Base-by-base conservation (phyloP, 2,888 invertebrate species). In the Lordiphosa andalusiaca region DNA sequence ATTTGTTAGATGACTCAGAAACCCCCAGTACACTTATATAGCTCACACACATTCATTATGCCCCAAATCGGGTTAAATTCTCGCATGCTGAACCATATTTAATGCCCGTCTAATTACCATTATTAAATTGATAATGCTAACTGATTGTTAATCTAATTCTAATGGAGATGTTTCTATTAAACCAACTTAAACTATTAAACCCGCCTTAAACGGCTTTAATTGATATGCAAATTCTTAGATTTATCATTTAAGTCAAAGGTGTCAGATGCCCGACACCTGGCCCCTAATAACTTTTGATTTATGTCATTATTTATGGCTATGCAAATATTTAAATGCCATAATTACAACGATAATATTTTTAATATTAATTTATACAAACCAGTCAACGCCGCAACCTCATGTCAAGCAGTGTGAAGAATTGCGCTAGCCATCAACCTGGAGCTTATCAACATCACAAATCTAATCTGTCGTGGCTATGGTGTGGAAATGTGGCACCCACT, bases 391-490 rank as follows among this genome's bases (percentile, higher is more conserved):
- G 19, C 7, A 19, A 21, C 62, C 40, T 46, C 46, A 54, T 35
- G 30, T 30, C 30, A 30, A 30, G 9, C 47, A 16, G 35, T 48
- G 41, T 48, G 38, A 36, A 16, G 30, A 1, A 42, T 38, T 23
- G n/a, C 35, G 49, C 64, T 49, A 42, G 55, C 63, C 64, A 44
- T 16, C 38, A 33, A 19, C 19, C 19, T 25, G 60, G 35, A 44
- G 30, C 33, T 44, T 33, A 44, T 44, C 44, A 25, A 23, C 64
- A 55, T 62, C 36, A 44, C 62, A 62, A 62, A 62, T 62, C 62
- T 62, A 64, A 62, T 64, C 64, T 62, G 62, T 50, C 62, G 42
- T 42, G 38, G 30, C 25, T 44, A 44, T 10, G 54, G 53, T 33
- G 36, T 35, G 25, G 38, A 58, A 47, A 58, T 35, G 23, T 25